A percentile compares a stretch with the other conserved stretches of the same genome.
Conservation (phyloP, 2,888 invertebrate species). For the Acanthopleura granulata region DNA sequence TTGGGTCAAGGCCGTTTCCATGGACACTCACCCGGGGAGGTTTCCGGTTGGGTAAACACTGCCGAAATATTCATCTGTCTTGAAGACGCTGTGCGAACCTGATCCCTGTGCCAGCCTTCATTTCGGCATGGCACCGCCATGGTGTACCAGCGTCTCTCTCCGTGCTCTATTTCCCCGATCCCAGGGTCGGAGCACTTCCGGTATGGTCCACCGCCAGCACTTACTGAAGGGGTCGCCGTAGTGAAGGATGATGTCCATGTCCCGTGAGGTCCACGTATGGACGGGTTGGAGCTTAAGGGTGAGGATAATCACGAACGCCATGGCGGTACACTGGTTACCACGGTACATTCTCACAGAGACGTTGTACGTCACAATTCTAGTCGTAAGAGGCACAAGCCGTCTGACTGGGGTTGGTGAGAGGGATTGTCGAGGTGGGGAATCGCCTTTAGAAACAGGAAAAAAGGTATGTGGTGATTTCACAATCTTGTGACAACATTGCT, state of each 20-base stretch:
- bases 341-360: neutral
- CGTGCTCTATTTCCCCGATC: neutral
- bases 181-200: neutral
- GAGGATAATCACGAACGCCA: neutral
- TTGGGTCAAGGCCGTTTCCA: neutral
- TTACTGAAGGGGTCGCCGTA: neutral
- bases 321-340: constrained; percentile 7
- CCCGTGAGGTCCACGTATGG: neutral
- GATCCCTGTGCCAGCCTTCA: neutral
- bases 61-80: neutral
- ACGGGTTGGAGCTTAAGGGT: neutral
- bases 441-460: too few species aligned
- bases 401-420: neutral
- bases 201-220: neutral
- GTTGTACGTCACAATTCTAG: neutral
- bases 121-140: neutral
- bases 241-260: neutral
- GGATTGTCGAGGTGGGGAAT: too few species aligned
- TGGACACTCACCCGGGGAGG: neutral
- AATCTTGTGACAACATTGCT: too few species aligned
- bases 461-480: too few species aligned
- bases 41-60: neutral
- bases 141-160: neutral
- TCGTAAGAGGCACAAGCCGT: neutral
- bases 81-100: neutral